Percentiles rank a stretch among this genome's conserved stretches.
Conservation (phyloP, 2,113 vertebrate genomes). For the Geothlypis trichas region DNA sequence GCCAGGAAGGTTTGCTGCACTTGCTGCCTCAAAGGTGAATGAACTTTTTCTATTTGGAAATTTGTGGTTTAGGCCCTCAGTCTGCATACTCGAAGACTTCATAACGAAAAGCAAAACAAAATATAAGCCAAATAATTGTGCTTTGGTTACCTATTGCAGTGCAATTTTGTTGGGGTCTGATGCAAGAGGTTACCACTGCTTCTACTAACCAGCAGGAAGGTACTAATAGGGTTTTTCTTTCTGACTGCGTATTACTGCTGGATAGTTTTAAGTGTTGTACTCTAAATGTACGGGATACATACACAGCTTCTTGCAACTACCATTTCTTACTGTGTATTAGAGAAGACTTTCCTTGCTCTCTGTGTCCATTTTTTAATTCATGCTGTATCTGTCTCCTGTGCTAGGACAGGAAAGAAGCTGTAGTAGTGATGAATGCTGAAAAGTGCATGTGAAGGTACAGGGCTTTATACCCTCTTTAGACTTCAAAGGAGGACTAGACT, state of each 20-base stretch:
- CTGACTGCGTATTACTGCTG: not conserved
- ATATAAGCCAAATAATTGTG: not conserved
- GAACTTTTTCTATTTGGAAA: not conserved
- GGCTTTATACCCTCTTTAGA: not conserved
- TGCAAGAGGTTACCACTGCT: not conserved
- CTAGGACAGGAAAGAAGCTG: not conserved
- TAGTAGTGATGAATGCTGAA: not conserved
- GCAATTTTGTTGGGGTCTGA: not conserved
- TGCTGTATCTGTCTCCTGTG: not conserved
- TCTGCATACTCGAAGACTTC: not conserved
- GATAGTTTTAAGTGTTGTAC: not conserved
- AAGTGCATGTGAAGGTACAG: not conserved
- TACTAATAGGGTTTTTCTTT: not conserved
- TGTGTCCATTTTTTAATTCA: not conserved
- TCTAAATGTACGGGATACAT: not conserved
- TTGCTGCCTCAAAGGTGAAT: not conserved
- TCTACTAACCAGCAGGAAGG: not conserved
- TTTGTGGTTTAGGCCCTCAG: not conserved
- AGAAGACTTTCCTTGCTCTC: not conserved
- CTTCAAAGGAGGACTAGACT: not conserved
- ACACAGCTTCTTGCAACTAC: not conserved
- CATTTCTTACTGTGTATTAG: accelerated
- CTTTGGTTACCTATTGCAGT: not conserved
- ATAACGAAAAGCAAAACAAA: not conserved
- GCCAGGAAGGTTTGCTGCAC: not conserved